Base-by-base conservation (phyloP, 2,888 invertebrate genomes). In the Monopis laevigella region DNA sequence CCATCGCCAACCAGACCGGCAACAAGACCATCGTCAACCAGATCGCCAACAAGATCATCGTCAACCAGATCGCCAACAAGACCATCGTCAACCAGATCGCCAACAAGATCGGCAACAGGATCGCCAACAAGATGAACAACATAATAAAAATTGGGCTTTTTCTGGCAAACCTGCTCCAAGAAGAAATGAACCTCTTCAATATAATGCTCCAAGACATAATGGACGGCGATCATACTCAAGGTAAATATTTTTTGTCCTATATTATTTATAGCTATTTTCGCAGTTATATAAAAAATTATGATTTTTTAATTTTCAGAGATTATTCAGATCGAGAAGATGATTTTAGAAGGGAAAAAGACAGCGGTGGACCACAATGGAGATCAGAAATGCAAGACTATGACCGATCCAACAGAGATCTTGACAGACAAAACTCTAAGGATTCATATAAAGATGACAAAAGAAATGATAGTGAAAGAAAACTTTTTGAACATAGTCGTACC, bases 21-120 rank as follows among this genome's bases (percentile, higher is more conserved):
- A 26, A 26, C 26, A 39, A 26, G 7, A 61, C n/a, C n/a, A n/a
- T n/a, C 24, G 10, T 5, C 24, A 24, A 10, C n/a, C n/a, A n/a
- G n/a, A 27, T 4, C 42, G 24, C 4, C 18, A 26, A 26, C 26
- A 39, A 26, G 7, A 61, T n/a, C n/a, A n/a, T n/a, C n/a, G n/a
- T n/a, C 90, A 90, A 53, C 84, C 85, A 48, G 86, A 73, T 48
- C 58, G 80, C 38, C 71, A 72, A 43, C 71, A 77, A 51, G 82
- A 71, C 10, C 19, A 18, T 8, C n/a, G n/a, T n/a, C 90, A 90
- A 53, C 84, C 85, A 48, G 86, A 73, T 48, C 58, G 80, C 38
- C 71, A 72, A 43, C 71, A 77, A 51, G 82, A 71, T 10, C 19
- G n/a, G 4, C n/a, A n/a, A n/a, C 90, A 90, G 6, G 10, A n/a